Evolutionary conservation across 2,113 vertebrate species (phyloP).

Genomic region (Taurulus bubalis): DNA sequence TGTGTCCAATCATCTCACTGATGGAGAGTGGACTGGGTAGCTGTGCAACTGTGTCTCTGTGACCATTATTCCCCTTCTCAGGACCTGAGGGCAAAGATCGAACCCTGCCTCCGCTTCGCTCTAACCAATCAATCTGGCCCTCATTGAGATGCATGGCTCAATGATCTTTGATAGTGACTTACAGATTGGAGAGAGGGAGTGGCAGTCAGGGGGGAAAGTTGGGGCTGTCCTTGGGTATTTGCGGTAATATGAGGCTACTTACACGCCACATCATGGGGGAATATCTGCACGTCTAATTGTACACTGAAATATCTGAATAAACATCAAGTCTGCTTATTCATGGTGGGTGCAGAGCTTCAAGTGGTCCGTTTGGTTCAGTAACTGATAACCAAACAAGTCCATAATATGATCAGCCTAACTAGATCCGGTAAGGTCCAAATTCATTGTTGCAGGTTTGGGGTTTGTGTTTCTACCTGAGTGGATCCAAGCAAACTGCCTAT

Average conservation of each 20-base stretch:
- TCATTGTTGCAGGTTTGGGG: not conserved
- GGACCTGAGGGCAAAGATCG: constrained; percentile 77
- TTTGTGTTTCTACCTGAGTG: not conserved
- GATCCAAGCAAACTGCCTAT: not conserved
- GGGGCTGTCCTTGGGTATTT: constrained; percentile 65
- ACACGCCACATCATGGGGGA: not conserved
- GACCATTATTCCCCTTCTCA: constrained; percentile 65
- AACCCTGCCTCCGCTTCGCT: constrained; percentile 71
- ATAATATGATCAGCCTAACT: not conserved
- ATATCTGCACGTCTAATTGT: constrained; percentile 8
- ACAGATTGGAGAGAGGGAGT: constrained; percentile 58
- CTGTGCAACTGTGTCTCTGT: constrained; percentile 49
- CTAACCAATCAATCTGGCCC: constrained; percentile 77
- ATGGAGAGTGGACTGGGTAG: constrained; percentile 69
- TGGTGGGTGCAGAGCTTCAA: not conserved
- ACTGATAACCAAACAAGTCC: not conserved
- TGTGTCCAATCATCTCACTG: constrained; percentile 73
- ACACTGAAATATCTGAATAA: not conserved
- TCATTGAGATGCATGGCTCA: constrained; percentile 83
- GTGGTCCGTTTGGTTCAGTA: not conserved
- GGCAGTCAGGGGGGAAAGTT: constrained; percentile 58
- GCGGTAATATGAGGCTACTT: constrained; percentile 43
- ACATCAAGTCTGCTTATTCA: not conserved
- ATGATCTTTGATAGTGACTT: constrained; percentile 77
- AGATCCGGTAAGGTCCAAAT: not conserved